These are phyloP conservation scores for Bostrychus sinensis DNA, from an alignment of 2,113 vertebrate genomes.

Conservation along the genomic window DNA sequence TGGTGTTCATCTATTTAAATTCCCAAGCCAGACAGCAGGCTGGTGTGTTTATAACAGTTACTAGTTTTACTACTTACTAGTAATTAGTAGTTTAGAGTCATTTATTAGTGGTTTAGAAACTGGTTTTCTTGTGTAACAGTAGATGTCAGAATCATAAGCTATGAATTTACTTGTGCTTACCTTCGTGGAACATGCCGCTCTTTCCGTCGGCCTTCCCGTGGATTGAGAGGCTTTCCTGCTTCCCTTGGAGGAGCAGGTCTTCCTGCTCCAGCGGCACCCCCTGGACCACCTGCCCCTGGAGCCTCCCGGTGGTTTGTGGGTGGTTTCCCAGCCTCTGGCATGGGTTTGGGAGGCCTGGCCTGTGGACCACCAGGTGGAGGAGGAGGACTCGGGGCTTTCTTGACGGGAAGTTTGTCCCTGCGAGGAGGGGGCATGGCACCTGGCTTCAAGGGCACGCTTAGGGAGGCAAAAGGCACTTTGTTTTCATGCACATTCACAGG, in stretches of 20 bases:
- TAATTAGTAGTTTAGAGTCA: too few relatives aligned
- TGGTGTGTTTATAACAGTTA: too few relatives aligned
- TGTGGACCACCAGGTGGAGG: constrained; percentile 62
- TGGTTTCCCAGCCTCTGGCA: constrained; percentile 81
- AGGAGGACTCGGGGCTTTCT: constrained; percentile 85
- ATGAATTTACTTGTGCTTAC: constrained; percentile 67
- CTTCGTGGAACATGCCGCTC: constrained; percentile 88
- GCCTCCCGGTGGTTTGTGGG: constrained; percentile 69
- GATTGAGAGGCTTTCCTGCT: constrained; percentile 81
- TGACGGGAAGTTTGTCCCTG: constrained; percentile 87
- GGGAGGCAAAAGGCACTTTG: constrained; percentile 17
- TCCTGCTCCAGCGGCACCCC: constrained; percentile 23
- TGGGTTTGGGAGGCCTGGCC: constrained; percentile 76
- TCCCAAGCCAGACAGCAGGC: too few relatives aligned
- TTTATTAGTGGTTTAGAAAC: too few relatives aligned
- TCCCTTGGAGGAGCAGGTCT: constrained; percentile 85
- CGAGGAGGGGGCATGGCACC: constrained; percentile 66
- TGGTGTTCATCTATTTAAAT: background rate
- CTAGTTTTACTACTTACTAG: too few relatives aligned
- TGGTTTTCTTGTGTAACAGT: too few relatives aligned
- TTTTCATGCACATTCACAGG: constrained; percentile 18
- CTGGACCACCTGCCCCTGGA: constrained; percentile 2
- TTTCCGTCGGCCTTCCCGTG: constrained; percentile 87
- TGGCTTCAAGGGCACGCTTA: constrained; percentile 66
- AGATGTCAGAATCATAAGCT: background rate